These are phyloP conservation scores for Parasteatoda lunata DNA, from an alignment of 2,888 invertebrate genomes.

Conservation along the genomic window DNA sequence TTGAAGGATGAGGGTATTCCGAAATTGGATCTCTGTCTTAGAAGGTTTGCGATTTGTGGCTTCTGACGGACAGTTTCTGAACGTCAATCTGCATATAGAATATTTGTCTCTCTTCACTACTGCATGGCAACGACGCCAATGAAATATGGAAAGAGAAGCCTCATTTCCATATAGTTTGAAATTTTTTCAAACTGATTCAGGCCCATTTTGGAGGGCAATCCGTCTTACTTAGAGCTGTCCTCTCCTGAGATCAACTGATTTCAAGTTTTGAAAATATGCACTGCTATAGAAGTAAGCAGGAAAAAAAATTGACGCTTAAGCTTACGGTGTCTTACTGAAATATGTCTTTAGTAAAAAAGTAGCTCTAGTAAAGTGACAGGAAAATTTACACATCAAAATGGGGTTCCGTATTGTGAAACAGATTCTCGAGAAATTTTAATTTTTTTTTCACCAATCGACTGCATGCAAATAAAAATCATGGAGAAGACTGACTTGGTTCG, in stretches of 20 bases:
- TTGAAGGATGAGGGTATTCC: constrained; percentile 58
- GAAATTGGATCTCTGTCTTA: constrained; percentile 67
- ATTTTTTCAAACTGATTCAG: constrained; percentile 42
- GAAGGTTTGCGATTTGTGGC: constrained; percentile 62
- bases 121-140: constrained; percentile 28
- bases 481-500: no score
- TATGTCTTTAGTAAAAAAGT: no score
- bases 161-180: constrained; percentile 64
- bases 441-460: no score
- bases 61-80: constrained; percentile 66
- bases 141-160: constrained; percentile 56
- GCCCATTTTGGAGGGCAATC: constrained; percentile 51
- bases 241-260: constrained; percentile 1
- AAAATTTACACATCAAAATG: no score
- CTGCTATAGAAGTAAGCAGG: no score
- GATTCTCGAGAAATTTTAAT: no score
- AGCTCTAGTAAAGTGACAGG: no score
- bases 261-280: background rate
- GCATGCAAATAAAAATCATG: no score
- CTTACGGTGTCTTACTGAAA: no score
- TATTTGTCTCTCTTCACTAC: constrained; percentile 64
- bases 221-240: constrained; percentile 35
- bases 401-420: no score
- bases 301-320: no score
- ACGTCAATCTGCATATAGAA: constrained; percentile 69